These are phyloP conservation scores for Garrulus glandarius DNA, from an alignment of 2,797 vertebrate species.

Conservation along the genomic window DNA sequence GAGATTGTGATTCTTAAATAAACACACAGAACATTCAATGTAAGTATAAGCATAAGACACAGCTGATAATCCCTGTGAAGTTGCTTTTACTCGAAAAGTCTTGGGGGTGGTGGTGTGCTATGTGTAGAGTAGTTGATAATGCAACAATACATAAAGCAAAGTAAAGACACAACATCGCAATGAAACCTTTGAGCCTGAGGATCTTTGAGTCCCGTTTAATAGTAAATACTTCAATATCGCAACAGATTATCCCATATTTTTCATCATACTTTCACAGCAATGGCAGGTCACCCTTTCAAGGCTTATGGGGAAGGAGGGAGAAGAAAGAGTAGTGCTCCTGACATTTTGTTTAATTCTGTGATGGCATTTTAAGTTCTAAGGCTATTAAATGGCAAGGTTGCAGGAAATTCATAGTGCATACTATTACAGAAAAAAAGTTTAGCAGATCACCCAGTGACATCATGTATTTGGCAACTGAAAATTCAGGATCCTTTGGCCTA, in stretches of 20 bases:
- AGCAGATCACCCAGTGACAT: not conserved
- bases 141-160: not conserved
- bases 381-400: not conserved
- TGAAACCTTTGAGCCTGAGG: not conserved
- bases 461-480: not conserved
- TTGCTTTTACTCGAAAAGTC: not conserved
- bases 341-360: not conserved
- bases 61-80: not conserved
- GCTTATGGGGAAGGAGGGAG: fast-evolving
- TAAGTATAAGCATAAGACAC: not conserved
- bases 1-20: not conserved
- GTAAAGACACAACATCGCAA: not conserved
- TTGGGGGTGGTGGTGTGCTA: not conserved
- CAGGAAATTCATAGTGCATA: not conserved
- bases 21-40: not conserved
- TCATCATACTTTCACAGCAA: not conserved
- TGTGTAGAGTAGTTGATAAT: not conserved
- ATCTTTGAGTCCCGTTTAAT: not conserved
- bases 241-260: not conserved
- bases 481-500: not conserved
- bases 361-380: not conserved
- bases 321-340: not conserved
- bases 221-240: not conserved
- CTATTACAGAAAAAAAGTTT: not conserved
- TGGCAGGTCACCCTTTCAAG: not conserved